Base-by-base conservation (phyloP, 2,113 vertebrate species). In the Sinocyclocheilus anophthalmus region DNA sequence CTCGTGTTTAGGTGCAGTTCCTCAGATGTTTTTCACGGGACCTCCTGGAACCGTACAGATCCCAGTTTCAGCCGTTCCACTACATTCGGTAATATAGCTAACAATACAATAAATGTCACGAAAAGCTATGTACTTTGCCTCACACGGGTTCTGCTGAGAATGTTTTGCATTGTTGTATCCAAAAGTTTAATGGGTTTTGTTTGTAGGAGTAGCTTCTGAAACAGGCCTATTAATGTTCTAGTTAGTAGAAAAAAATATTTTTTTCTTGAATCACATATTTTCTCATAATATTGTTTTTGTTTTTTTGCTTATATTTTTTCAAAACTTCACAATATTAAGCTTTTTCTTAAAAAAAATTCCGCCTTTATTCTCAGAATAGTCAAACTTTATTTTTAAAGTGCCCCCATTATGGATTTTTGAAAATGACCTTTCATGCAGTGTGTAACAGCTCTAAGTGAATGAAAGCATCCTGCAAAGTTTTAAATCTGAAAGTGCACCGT, bases 31-130 rank as follows among this genome's bases (percentile, higher is more conserved):
- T 91, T 95, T 99, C 88, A 97, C 97, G 0, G 96, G 96, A 2
- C 96, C 96, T 12, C 96, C 96, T 6, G 97, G 96, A 85, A 96
- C 96, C 0, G 94, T 97, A 88, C 97, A 99, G 93, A 98, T 99
- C 87, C 97, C 97, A 0, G 95, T 98, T 59, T 98, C 97, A 45
- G 96, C 97, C 20, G 97, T 99, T 70, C 97, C 98, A 86, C 96
- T 98, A 83, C 97, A 99, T 90, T 96, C 97, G 95, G 97, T 97
- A 94, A 85, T 26, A 9, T 18, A 37, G 7, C 5, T 18, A 3
- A 18, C 67, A 37, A 14, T 16, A 14, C 37, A 70, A 57, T 6
- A 22, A 57, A 57, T 20, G 55, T 57, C 5, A 2, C 0, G 6
- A 20, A 59, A 59, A 8, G 16, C 55, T 3, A 0, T 67, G 5